Evolutionary conservation across 2,797 vertebrate genomes (phyloP), one percentile per base, ranked within the genome.

Genomic region (Xenentodon cancila): DNA sequence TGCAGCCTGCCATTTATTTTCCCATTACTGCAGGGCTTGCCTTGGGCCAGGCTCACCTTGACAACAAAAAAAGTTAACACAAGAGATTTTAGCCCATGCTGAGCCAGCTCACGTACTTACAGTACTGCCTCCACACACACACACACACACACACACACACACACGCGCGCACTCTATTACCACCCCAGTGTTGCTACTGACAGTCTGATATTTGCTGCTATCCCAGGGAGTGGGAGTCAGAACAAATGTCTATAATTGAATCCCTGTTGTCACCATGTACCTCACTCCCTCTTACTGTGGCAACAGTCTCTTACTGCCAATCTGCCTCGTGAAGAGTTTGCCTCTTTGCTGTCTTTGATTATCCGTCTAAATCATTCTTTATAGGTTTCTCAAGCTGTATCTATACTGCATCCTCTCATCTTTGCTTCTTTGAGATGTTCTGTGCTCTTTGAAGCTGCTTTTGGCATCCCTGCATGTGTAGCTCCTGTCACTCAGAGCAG

Each of bases 181-280:
- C 21, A 7, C 16, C 22, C 32, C 62, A 59, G 54, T 54, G 50
- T 64, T 68, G 61, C 43, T 58, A 56, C 60, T 64, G 70, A 78
- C 68, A 81, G 59, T 55, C 53, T 59, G 61, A 73, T 69, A 73
- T 73, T 77, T 71, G 62, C 64, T 32, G 46, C 40, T 59, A 61
- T 80, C 55, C 57, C 27, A 16, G 20, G 11, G 74, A 70, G 63
- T 61, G 51, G 72, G 59, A 74, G 54, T 63, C 57, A 72, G 75
- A 85, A 80, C 81, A 76, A 67, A 64, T 51, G 51, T 48, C 61
- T 68, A 63, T 88, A 88, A 86, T 88, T 88, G 69, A 88, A 78
- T 90, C 84, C 73, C 76, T 71, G 77, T 64, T 72, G 73, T 73
- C 68, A 50, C 25, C 17, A 44, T 71, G 75, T 48, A 52, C 51